phyloP scores from a whole-genome alignment of 2,888 invertebrate species.

The Patella caerulea region DNA sequence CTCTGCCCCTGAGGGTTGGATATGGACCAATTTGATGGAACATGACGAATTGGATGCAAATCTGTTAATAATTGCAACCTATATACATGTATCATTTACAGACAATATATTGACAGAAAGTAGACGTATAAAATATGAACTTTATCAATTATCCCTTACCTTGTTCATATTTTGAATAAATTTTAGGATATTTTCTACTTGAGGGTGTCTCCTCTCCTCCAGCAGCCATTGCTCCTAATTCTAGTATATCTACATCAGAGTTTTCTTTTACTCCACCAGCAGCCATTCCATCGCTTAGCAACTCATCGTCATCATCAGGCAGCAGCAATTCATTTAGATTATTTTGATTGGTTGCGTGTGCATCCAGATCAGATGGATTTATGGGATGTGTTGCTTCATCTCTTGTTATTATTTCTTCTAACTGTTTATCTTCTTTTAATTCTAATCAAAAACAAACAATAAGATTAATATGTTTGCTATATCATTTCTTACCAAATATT shows the following conservation, averaged over 20 bases:
- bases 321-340: constrained; percentile 29
- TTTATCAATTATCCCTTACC: not conserved
- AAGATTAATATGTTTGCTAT: too few species aligned
- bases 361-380: constrained; percentile 1
- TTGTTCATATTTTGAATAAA: not conserved
- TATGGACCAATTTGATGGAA: too few species aligned
- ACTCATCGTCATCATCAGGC: constrained; percentile 37
- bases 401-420: constrained; percentile 26
- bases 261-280: constrained; percentile 27
- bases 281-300: constrained; percentile 26
- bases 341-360: constrained; percentile 22
- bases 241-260: constrained; percentile 31
- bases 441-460: constrained; percentile 11
- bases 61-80: too few species aligned
- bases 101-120: too few species aligned
- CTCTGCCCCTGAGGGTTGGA: too few species aligned
- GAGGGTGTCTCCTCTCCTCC: not conserved
- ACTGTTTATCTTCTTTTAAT: constrained; percentile 24
- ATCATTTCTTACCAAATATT: too few species aligned
- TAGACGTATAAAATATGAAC: too few species aligned
- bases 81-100: too few species aligned
- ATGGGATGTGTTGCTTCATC: not conserved
- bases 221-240: constrained; percentile 34
- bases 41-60: too few species aligned
- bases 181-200: not conserved